Conservation (phyloP, 2,888 invertebrate genomes). For the Nomada fucata region DNA sequence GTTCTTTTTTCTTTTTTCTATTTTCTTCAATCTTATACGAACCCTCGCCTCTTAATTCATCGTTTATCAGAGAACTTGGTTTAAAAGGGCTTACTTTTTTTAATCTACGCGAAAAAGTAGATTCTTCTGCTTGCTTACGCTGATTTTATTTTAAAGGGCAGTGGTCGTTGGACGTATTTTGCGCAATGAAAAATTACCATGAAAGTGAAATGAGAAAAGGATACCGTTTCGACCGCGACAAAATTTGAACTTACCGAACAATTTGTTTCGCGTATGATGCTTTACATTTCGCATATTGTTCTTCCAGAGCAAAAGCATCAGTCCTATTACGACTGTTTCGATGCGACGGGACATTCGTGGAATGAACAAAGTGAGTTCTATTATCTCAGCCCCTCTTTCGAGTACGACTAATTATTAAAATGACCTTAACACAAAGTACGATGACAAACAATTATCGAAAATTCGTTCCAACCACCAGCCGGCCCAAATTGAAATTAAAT, state of each 20-base stretch:
- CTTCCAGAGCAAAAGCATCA: conserved; percentile 37
- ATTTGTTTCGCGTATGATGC: background rate
- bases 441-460: conserved; percentile 31
- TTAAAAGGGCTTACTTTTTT: conserved; percentile 8
- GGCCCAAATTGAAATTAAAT: conserved; percentile 24
- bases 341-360: conserved; percentile 35
- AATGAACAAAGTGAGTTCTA: conserved; percentile 55
- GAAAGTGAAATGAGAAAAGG: conserved; percentile 49
- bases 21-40: background rate
- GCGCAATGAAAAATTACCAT: conserved; percentile 38
- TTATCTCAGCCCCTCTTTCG: conserved; percentile 38
- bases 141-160: conserved; percentile 54
- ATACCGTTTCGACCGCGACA: conserved; percentile 19
- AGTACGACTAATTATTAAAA: conserved; percentile 40
- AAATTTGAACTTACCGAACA: conserved; percentile 44
- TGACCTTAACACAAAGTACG: conserved; percentile 25
- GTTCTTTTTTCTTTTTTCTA: no score
- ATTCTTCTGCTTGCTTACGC: conserved; percentile 22
- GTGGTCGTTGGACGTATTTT: conserved; percentile 71
- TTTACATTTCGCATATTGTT: background rate
- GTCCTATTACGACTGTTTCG: conserved; percentile 59
- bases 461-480: conserved; percentile 70
- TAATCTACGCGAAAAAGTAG: conserved; percentile 25
- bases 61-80: background rate
- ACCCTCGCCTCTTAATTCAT: conserved; percentile 6